Conservation (phyloP, 1,140 invertebrate species). For the Pristionchus pacificus region DNA sequence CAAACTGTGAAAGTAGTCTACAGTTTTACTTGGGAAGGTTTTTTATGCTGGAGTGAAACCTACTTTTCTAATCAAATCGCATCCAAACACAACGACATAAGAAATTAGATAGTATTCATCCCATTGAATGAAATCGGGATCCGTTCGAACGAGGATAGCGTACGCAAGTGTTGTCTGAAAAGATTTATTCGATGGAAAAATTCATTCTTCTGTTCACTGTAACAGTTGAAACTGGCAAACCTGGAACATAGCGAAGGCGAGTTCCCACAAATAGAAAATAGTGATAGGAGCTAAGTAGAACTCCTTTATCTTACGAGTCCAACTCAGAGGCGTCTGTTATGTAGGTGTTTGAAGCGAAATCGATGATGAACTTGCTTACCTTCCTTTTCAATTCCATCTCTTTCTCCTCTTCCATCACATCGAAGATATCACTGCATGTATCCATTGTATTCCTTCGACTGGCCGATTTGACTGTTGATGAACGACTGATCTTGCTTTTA, state of each 20-base stretch:
- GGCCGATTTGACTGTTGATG: not conserved
- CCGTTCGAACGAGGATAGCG: constrained; percentile 24
- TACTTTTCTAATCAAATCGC: constrained; percentile 52
- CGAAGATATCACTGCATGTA: not conserved
- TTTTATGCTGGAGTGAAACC: not conserved
- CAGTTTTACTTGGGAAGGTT: too few relatives aligned
- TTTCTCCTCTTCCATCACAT: constrained; percentile 11
- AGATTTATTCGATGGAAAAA: too few relatives aligned
- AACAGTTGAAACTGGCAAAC: not conserved
- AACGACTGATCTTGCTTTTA: not conserved
- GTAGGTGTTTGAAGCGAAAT: not conserved
- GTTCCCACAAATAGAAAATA: constrained; percentile 73
- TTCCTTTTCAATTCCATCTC: constrained; percentile 9
- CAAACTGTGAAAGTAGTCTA: not conserved
- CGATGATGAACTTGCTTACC: not conserved
- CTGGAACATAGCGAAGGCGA: constrained; percentile 20
- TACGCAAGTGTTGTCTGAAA: not conserved
- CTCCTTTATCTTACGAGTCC: constrained; percentile 19
- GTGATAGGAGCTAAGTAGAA: constrained; percentile 81
- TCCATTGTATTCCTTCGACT: not conserved
- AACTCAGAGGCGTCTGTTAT: constrained; percentile 12
- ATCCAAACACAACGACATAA: constrained; percentile 50
- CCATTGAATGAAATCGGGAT: constrained; percentile 34
- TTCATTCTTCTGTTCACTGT: not conserved
- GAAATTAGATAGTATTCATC: constrained; percentile 44